phyloP scores from a whole-genome alignment of 2,113 vertebrate genomes.

The Dipodomys ordii region DNA sequence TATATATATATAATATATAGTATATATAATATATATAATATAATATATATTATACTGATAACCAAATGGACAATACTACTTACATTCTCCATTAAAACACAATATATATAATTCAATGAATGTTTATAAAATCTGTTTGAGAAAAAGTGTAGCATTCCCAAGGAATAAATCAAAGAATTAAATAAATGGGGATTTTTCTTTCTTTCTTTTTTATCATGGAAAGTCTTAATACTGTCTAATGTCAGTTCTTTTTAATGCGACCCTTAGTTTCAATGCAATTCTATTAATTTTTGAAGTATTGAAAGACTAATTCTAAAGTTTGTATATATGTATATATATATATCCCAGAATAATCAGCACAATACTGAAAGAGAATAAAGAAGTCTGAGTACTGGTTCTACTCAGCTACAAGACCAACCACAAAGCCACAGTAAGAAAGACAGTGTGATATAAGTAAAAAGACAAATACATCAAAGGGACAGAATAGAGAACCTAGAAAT shows the following conservation, averaged over 20 bases:
- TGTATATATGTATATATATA: not conserved
- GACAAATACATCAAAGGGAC: not conserved
- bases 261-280: not conserved
- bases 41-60: too few species aligned
- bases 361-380: not conserved
- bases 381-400: not conserved
- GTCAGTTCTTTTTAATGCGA: not conserved
- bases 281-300: not conserved
- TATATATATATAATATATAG: too few species aligned
- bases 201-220: not conserved
- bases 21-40: too few species aligned
- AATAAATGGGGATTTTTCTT: not conserved
- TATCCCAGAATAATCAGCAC: not conserved
- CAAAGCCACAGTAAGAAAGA: not conserved
- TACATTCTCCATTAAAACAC: not conserved
- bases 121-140: not conserved
- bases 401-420: not conserved
- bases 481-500: not conserved
- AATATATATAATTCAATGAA: not conserved
- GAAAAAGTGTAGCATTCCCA: not conserved
- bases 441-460: not conserved
- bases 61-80: not conserved
- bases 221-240: not conserved
- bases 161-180: not conserved
- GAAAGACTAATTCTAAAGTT: not conserved